Base-by-base conservation (phyloP, 1,140 invertebrate species). In the Octopus sinensis region DNA sequence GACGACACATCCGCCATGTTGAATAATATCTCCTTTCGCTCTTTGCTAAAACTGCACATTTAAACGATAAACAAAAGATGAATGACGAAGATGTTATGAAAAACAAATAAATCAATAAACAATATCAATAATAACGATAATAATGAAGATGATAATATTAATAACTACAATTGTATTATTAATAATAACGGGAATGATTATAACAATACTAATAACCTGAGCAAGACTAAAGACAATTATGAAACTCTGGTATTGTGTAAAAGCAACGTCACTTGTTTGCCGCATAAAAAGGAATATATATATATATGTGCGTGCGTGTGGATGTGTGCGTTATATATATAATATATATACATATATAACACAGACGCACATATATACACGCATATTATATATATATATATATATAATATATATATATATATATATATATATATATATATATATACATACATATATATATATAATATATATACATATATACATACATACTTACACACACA, bases 371-470 rank as follows among this genome's bases (percentile, higher is more conserved):
- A 62, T 62, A 62, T 62, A 62, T 62, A 62, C 17, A 62, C 17
- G 17, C 17, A 62, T 62, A 62, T n/a, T 62, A 62, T 62, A 62
- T 62, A 62, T 62, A 62, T 62, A 62, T 62, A 62, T 62, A 62
- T 62, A 62, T 62, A 62, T 62, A n/a, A 62, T 62, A 62, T 62
- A 62, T 62, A 62, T 62, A 62, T 62, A 62, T 62, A 62, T 62
- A 17, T 9, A 6, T 62, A 62, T 62, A 62, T 17, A 62, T 62
- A 62, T 17, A 62, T 62, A 62, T 9, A 62, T 9, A 6, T 6
- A 9, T 62, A 17, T 62, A 17, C 7, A 62, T 9, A 9, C 17
- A 9, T 62, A 17, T 17, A 62, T 9, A 62, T 62, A 62, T 62
- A 17, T 9, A 62, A 17, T 62, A 62, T 17, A 62, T 9, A 62